These are phyloP conservation scores for Drosophila prostipennis DNA, from an alignment of 2,888 invertebrate genomes.

Conservation along the genomic window DNA sequence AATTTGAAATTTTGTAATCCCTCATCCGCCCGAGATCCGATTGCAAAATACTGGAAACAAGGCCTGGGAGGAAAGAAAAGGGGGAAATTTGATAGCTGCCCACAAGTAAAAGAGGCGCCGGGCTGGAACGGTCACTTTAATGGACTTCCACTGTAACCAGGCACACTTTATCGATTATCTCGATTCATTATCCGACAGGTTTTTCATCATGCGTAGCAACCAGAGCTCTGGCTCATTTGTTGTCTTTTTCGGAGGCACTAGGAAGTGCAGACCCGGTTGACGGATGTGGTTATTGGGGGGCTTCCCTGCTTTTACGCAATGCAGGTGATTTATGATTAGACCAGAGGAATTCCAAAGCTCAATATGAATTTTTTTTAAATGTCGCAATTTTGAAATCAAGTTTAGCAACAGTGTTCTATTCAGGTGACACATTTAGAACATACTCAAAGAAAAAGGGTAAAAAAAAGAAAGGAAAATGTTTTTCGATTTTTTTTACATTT, in stretches of 20 bases:
- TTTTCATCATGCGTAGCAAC: slow-evolving; percentile 33
- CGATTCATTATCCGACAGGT: slow-evolving; percentile 38
- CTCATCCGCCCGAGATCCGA: slow-evolving; percentile 24
- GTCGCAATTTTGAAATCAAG: neutral
- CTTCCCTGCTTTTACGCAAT: neutral
- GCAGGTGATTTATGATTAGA: slow-evolving; percentile 8
- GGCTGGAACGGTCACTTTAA: slow-evolving; percentile 41
- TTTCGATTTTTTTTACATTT: no score
- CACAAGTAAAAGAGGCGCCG: slow-evolving; percentile 37
- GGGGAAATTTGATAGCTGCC: slow-evolving; percentile 36
- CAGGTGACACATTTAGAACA: no score
- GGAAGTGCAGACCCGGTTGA: slow-evolving; percentile 1
- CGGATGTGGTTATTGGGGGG: slow-evolving; percentile 7
- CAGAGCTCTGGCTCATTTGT: slow-evolving; percentile 15
- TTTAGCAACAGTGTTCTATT: no score
- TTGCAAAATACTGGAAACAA: slow-evolving; percentile 33
- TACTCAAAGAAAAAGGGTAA: no score
- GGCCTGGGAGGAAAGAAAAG: slow-evolving; percentile 3
- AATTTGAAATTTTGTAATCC: slow-evolving; percentile 64
- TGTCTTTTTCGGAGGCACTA: neutral
- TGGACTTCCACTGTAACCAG: slow-evolving; percentile 44
- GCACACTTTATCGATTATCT: slow-evolving; percentile 47
- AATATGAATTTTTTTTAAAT: neutral
- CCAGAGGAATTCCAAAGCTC: neutral
- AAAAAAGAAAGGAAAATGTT: no score